Evolutionary conservation across 2,888 invertebrate genomes (phyloP).

Genomic region (Rapana venosa): DNA sequence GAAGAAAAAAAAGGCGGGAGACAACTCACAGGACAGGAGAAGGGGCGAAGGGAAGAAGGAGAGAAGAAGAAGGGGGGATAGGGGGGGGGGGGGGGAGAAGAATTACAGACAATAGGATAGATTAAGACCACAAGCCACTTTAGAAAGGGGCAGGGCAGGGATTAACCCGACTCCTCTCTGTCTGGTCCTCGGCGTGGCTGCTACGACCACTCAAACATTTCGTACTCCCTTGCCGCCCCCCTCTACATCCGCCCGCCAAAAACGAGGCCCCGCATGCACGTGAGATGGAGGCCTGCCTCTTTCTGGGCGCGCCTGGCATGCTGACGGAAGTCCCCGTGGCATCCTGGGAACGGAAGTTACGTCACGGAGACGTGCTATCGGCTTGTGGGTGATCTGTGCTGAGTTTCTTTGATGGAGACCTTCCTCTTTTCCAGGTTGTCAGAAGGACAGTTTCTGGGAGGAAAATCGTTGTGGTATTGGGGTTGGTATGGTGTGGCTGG

Average conservation of each 20-base stretch:
- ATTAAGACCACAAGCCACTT: not conserved
- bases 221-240: not conserved
- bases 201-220: not conserved
- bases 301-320: slow-evolving; percentile 15
- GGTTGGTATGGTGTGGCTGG: not conserved
- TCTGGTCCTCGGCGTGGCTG: not conserved
- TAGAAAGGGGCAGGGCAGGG: not conserved
- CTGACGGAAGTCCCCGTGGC: not conserved
- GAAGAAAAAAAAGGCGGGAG: too few relatives aligned
- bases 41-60: too few relatives aligned
- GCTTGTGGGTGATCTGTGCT: not conserved
- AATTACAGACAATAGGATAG: not conserved
- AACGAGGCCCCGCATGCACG: not conserved
- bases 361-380: slow-evolving; percentile 16
- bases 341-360: slow-evolving; percentile 38
- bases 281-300: slow-evolving; percentile 15
- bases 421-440: not conserved
- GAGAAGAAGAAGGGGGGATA: not conserved
- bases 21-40: too few relatives aligned
- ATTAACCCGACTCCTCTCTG: not conserved
- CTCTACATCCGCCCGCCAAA: not conserved
- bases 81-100: not conserved
- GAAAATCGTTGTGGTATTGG: not conserved
- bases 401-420: not conserved
- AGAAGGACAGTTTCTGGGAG: not conserved